Base-by-base conservation (phyloP, 2,113 vertebrate species). In the Suncus etruscus region DNA sequence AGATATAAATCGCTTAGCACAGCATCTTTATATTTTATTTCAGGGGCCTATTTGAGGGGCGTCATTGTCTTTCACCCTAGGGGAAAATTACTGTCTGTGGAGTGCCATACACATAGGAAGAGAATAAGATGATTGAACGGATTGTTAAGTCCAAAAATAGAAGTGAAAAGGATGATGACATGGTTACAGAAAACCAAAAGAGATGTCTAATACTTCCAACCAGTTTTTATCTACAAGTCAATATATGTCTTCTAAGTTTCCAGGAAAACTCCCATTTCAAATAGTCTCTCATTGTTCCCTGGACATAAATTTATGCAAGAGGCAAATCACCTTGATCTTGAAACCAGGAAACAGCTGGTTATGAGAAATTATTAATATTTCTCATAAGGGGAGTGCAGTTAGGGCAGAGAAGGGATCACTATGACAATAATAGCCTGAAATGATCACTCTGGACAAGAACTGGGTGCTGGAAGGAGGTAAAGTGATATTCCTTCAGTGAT, bases 111-210 rank as follows among this genome's bases (percentile, higher is more conserved):
- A 1, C 65, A 24, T 6, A 72, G 74, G 63, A 87, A 86, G 25
- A 86, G 32, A 54, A 76, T 11, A 18, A 58, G 39, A 8, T 63
- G 31, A 70, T 1, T 39, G 39, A 39, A 39, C 39, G 39, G 5
- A 31, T n/a, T 32, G 58, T 89, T 69, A 86, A 10, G 25, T 29
- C 39, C 65, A 82, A 94, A 81, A 51, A 61, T 3, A 87, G 54
- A 76, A 74, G 58, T 58, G 45, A 82, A 93, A 88, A 68, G 78
- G 75, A 74, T 8, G 63, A 79, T 29, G n/a, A 8, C 6, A 45
- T 14, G n/a, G 70, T 31, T 51, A 25, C 39, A 82, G 79, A 77
- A 90, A 87, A 61, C 24, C 29, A 74, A 78, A 92, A 87, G n/a
- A 32, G 22, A 12, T 3, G 47, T 72, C 22, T 32, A 50, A 70